Evolutionary conservation across 1,140 invertebrate genomes (phyloP), one percentile per base, ranked within the genome.

Genomic region (Dendrolimus punctatus): DNA sequence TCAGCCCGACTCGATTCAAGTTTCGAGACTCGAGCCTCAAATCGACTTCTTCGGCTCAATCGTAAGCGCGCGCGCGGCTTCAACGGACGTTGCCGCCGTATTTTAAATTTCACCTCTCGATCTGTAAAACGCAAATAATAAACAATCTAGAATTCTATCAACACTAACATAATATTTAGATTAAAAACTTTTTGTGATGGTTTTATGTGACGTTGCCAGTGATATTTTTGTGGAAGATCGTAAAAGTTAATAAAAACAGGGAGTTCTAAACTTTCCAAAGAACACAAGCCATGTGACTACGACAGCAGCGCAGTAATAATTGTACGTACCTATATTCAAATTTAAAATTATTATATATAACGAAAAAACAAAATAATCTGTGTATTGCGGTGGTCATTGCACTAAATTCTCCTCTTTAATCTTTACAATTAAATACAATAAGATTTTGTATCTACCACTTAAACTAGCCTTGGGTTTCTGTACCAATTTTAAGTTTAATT

Each of bases 281-380:
- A 74, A 64, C 66, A 64, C 66, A 57, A 79, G 76, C 79, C 80
- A 85, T 85, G 82, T 85, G 82, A 85, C 73, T 76, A 64, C 63
- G 66, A 63, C 66, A 77, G 65, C 68, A 64, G 58, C 58, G 66
- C 72, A 76, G 61, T 75, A 79, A 76, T 75, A 85, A 61, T 68
- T 67, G 81, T 85, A 82, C 59, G 80, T 79, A 56, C 58, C 62
- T 74, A 70, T 71, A 64, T 72, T 66, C 80, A 72, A 73, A n/a
- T 51, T 73, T 64, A 54, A 40, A 49, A 55, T 62, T 55, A 59
- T 64, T 66, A 62, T 64, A 63, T 57, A 68, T 68, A 64, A 49
- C 37, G n/a, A 45, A 45, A n/a, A 45, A 37, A 38, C 36, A 8
- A 36, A 44, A 2, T 8, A 48, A 8, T n/a, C 39, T 48, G 46